Evolutionary conservation across 2,797 vertebrate species (phyloP).

Genomic region (Peromyscus nudipes): DNA sequence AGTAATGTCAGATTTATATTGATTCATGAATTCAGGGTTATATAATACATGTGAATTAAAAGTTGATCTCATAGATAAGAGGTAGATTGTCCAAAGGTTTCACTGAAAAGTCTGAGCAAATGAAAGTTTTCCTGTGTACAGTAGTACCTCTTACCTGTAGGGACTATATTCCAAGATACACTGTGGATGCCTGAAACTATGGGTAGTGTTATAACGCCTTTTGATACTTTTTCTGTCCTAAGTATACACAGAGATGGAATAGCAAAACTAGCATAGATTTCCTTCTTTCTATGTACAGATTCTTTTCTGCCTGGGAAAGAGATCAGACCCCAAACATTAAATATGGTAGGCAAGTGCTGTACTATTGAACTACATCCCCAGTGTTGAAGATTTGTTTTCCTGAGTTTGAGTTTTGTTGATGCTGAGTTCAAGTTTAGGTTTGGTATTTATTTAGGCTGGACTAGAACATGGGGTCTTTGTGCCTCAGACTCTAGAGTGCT

Average conservation of each 20-base stretch:
- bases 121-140: neutral
- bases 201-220: neutral
- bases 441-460: neutral
- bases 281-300: neutral
- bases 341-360: neutral
- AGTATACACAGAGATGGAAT: neutral
- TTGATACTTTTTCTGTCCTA: neutral
- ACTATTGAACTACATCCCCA: neutral
- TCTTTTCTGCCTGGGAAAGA: neutral
- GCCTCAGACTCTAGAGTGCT: neutral
- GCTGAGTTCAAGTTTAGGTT: neutral
- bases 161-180: neutral
- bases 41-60: neutral
- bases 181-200: neutral
- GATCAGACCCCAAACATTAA: neutral
- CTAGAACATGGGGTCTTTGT: neutral
- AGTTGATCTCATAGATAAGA: constrained; percentile 18
- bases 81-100: constrained; percentile 16
- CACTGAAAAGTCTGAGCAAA: constrained; percentile 3
- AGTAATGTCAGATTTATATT: neutral
- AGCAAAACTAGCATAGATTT: neutral
- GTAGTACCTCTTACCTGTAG: neutral
- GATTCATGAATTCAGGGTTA: neutral
- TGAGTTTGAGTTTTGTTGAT: neutral
- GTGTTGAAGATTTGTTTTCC: neutral